phyloP scores from a whole-genome alignment of 37 sponge, comb jelly and placozoan species.

The Theonella swinhoei region DNA sequence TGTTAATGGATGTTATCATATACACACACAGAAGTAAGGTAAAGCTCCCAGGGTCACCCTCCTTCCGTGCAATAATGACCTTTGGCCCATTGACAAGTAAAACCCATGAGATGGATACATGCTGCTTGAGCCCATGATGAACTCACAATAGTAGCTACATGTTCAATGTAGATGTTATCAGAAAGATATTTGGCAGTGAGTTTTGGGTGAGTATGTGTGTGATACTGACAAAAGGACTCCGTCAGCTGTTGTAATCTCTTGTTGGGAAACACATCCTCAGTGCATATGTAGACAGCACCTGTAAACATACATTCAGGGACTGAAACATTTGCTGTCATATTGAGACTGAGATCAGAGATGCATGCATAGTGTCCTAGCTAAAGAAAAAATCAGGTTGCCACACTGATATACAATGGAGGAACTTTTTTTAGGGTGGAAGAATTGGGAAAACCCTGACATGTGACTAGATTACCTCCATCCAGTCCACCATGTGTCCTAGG shows the following conservation, averaged over 20 bases:
- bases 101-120: too few species aligned
- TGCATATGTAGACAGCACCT: conserved; percentile 86
- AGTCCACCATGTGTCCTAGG: conserved; percentile 77
- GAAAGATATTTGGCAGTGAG: conserved; percentile 35
- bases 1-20: conserved; percentile 12
- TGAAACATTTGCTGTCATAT: too few species aligned
- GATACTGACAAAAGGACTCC: conserved; percentile 30
- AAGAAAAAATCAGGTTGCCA: neutral
- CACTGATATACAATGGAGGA: neutral
- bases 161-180: conserved; percentile 62
- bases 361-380: neutral
- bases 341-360: neutral
- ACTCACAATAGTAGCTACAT: conserved; percentile 67
- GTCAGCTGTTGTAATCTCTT: conserved; percentile 78
- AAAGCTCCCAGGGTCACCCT: too few species aligned
- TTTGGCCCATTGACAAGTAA: too few species aligned
- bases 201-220: neutral
- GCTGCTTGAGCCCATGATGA: too few species aligned
- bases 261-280: conserved; percentile 90
- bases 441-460: too few species aligned
- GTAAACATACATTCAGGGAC: neutral
- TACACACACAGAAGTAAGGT: too few species aligned
- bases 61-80: too few species aligned
- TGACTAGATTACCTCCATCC: too few species aligned
- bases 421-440: neutral